phyloP scores from a whole-genome alignment of 2,888 invertebrate genomes.

The Orchestes rusci region DNA sequence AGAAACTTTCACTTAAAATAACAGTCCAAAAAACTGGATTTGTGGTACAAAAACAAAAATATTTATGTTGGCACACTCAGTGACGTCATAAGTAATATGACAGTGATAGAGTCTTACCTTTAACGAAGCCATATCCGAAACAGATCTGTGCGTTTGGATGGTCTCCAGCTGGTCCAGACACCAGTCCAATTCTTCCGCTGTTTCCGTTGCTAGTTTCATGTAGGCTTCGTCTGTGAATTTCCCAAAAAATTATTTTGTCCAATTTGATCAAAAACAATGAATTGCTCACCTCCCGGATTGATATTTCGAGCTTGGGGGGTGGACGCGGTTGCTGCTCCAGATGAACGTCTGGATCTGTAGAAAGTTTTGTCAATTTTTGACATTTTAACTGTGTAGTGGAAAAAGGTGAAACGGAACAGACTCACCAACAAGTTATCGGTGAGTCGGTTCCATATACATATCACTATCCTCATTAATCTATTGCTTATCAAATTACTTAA shows the following conservation, averaged over 20 bases:
- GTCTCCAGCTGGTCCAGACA: slow-evolving; percentile 99
- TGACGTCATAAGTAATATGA: too few species aligned
- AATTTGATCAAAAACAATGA: not conserved
- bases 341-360: slow-evolving; percentile 69
- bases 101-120: slow-evolving; percentile 78
- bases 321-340: slow-evolving; percentile 62
- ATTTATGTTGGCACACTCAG: too few species aligned
- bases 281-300: slow-evolving; percentile 65
- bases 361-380: not conserved
- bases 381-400: too few species aligned
- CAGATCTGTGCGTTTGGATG: slow-evolving; percentile 98
- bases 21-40: too few species aligned
- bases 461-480: too few species aligned
- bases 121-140: slow-evolving; percentile 98
- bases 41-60: too few species aligned
- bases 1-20: too few species aligned
- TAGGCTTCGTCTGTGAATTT: slow-evolving; percentile 80
- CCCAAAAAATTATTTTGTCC: not conserved
- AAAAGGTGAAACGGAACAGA: too few species aligned
- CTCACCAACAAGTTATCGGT: too few species aligned
- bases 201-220: slow-evolving; percentile 90
- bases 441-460: too few species aligned
- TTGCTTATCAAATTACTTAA: too few species aligned
- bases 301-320: slow-evolving; percentile 68
- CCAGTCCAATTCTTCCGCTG: slow-evolving; percentile 99